Conservation (phyloP, 2,797 vertebrate species). For the Diceros bicornis region DNA sequence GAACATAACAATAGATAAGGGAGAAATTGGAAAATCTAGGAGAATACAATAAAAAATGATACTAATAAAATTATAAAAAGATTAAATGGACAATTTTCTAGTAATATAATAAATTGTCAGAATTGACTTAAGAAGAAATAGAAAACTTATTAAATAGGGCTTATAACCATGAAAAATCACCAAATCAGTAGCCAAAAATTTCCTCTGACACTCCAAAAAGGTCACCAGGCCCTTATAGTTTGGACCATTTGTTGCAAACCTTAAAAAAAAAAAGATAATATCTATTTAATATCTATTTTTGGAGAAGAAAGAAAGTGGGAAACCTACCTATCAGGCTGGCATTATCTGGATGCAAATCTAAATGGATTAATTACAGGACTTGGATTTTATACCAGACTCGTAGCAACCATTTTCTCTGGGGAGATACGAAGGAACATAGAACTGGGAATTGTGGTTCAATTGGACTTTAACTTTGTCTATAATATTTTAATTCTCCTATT, state of each 20-base stretch:
- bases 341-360: neutral
- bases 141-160: neutral
- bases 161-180: neutral
- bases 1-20: neutral
- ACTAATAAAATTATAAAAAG: neutral
- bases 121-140: constrained; percentile 16
- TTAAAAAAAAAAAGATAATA: neutral
- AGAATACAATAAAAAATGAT: neutral
- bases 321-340: neutral
- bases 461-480: neutral
- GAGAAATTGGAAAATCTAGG: neutral
- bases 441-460: neutral
- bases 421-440: neutral
- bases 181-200: neutral
- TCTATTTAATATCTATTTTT: neutral
- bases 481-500: constrained; percentile 33
- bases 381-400: neutral
- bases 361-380: neutral
- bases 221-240: neutral
- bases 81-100: constrained; percentile 7
- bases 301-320: neutral
- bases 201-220: neutral
- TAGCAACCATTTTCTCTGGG: neutral
- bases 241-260: neutral
- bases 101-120: neutral